Conservation (phyloP, 2,797 vertebrate genomes). For the Amniataba percoides region DNA sequence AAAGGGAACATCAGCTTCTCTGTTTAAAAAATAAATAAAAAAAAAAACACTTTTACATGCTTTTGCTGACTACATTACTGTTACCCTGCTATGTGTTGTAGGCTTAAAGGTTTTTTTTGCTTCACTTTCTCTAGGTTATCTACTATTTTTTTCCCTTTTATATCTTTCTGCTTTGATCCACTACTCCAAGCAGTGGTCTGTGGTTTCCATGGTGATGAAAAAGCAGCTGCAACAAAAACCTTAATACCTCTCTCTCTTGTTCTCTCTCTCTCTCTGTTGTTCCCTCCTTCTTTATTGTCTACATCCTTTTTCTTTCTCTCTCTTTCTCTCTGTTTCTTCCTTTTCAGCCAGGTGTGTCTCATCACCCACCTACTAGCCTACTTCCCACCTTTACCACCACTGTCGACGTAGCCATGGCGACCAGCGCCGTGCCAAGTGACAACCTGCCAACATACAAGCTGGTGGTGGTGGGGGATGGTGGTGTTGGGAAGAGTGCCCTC, state of each 20-base stretch:
- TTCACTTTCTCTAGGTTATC: neutral
- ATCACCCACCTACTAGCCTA: conserved; percentile 62
- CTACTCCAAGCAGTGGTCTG: conserved; percentile 33
- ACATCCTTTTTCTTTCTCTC: conserved; percentile 1
- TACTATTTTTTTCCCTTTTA: neutral
- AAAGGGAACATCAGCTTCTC: neutral
- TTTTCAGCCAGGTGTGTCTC: conserved; percentile 65
- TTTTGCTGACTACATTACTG: neutral
- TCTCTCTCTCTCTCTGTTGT: conserved; percentile 21
- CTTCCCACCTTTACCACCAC: conserved; percentile 54
- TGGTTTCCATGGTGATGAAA: conserved; percentile 68
- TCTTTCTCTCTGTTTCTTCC: neutral
- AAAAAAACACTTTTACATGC: neutral
- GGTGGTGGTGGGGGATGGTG: conserved; percentile 98
- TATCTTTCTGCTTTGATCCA: conserved; percentile 50
- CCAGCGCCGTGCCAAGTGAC: conserved; percentile 96
- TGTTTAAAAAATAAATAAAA: neutral
- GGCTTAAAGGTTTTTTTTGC: neutral
- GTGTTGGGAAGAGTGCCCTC: conserved; percentile 97
- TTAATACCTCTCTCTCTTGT: conserved; percentile 47
- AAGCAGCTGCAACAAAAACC: conserved; percentile 50
- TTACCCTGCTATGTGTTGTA: conserved; percentile 5
- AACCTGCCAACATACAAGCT: conserved; percentile 99
- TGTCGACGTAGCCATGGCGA: conserved; percentile 89
- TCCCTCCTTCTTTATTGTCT: conserved; percentile 25